These are phyloP conservation scores for Phenganax subtilis DNA, from an alignment of 92 coral and sea anemone genomes.

Conservation along the genomic window DNA sequence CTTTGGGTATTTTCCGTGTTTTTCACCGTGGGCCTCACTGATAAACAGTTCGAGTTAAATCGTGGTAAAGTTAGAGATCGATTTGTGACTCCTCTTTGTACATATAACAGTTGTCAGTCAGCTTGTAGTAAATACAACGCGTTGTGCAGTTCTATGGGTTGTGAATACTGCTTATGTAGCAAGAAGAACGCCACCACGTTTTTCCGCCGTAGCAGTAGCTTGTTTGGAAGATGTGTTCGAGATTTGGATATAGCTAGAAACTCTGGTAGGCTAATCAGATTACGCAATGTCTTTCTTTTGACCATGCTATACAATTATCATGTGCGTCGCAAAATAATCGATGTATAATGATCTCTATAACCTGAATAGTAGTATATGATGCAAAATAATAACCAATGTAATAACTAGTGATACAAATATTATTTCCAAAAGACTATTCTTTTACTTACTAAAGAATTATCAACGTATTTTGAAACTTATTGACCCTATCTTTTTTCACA, in stretches of 20 bases:
- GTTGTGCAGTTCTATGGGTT: neutral
- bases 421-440: no score
- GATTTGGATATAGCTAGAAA: constrained; percentile 2
- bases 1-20: neutral
- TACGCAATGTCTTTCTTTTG: neutral
- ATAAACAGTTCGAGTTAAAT: neutral
- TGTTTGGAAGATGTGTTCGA: neutral
- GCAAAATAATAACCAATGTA: no score
- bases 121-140: neutral
- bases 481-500: no score
- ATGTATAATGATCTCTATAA: no score
- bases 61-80: constrained; percentile 1
- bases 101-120: neutral
- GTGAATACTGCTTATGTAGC: constrained; percentile 24
- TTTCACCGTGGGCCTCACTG: neutral
- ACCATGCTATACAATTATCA: no score
- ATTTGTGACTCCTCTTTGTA: neutral
- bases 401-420: no score
- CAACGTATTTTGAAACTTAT: no score
- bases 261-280: neutral
- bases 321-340: no score
- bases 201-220: neutral
- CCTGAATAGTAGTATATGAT: no score
- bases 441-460: no score
- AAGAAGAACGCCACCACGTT: neutral